Percentiles rank a stretch among this genome's conserved stretches.
Evolutionary conservation across 2,113 vertebrate genomes (phyloP).

Genomic region (Petrocephalus microphthalmus): DNA sequence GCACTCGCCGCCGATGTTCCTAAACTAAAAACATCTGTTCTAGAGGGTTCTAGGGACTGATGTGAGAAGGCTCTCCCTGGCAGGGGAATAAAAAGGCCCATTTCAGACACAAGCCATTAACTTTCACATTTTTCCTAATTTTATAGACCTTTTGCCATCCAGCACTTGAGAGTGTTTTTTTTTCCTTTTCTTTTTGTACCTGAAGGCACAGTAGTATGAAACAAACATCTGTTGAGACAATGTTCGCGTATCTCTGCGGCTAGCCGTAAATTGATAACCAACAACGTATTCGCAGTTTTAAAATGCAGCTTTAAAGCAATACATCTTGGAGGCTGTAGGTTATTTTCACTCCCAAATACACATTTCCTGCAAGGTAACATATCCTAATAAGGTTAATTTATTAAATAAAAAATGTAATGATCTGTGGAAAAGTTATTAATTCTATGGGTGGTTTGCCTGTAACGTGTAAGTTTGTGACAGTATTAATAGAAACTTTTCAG

Average conservation of each 20-base stretch:
- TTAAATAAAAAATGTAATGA: background rate
- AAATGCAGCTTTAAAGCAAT: background rate
- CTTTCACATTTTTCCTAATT: constrained; percentile 25
- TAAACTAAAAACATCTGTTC: constrained; percentile 24
- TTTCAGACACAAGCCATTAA: constrained; percentile 23
- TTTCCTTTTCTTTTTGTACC: background rate
- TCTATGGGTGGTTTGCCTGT: background rate
- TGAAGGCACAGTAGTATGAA: constrained; percentile 1
- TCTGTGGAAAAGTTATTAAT: background rate
- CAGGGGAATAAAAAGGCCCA: constrained; percentile 10
- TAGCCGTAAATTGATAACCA: background rate
- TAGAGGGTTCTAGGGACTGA: background rate
- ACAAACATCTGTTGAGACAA: constrained; percentile 13
- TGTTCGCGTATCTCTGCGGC: background rate
- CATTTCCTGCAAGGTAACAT: background rate
- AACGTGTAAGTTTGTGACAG: background rate
- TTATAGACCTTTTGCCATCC: constrained; percentile 18
- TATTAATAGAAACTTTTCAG: background rate
- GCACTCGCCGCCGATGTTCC: constrained; percentile 19
- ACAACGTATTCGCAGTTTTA: background rate
- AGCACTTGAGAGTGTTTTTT: background rate
- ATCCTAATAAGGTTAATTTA: background rate
- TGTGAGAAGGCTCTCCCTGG: background rate
- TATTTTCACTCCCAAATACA: background rate
- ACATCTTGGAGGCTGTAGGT: background rate